These are phyloP conservation scores for Macaria liturata DNA, from an alignment of 2,888 invertebrate genomes.

Conservation along the genomic window DNA sequence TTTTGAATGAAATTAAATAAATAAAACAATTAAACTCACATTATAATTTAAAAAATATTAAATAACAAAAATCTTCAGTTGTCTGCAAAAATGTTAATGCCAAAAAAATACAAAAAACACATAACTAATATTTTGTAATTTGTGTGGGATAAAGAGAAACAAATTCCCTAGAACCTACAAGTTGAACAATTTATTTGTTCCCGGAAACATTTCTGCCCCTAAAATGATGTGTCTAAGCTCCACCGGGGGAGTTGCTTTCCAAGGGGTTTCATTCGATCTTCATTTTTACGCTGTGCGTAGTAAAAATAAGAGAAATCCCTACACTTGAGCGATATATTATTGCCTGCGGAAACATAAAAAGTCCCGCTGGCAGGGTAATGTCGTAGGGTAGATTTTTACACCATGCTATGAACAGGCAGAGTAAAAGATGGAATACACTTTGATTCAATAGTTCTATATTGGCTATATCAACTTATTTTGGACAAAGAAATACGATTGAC, in stretches of 20 bases:
- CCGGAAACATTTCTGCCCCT: slow-evolving; percentile 29
- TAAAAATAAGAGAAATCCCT: slow-evolving; percentile 73
- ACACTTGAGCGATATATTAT: slow-evolving; percentile 69
- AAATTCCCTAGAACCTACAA: slow-evolving; percentile 12
- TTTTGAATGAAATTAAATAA: too few relatives aligned
- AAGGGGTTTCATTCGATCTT: slow-evolving; percentile 56
- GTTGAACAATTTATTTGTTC: slow-evolving; percentile 23
- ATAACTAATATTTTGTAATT: too few relatives aligned
- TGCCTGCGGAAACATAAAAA: slow-evolving; percentile 73
- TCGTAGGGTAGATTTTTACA: slow-evolving; percentile 17
- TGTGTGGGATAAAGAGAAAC: not conserved
- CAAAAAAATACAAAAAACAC: too few relatives aligned
- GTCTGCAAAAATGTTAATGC: too few relatives aligned
- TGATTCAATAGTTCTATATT: too few relatives aligned
- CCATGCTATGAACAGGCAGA: too few relatives aligned
- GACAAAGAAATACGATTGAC: too few relatives aligned
- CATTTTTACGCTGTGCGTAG: slow-evolving; percentile 67
- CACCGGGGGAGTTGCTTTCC: slow-evolving; percentile 38
- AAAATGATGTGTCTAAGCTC: slow-evolving; percentile 42
- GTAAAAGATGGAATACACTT: too few relatives aligned
- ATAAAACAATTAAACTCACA: too few relatives aligned
- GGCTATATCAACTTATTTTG: too few relatives aligned
- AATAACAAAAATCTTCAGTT: too few relatives aligned
- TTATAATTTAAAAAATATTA: too few relatives aligned
- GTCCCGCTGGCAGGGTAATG: slow-evolving; percentile 22